Evolutionary conservation across 2,113 vertebrate genomes (phyloP).

Genomic region (Psammodynastes pulverulentus): DNA sequence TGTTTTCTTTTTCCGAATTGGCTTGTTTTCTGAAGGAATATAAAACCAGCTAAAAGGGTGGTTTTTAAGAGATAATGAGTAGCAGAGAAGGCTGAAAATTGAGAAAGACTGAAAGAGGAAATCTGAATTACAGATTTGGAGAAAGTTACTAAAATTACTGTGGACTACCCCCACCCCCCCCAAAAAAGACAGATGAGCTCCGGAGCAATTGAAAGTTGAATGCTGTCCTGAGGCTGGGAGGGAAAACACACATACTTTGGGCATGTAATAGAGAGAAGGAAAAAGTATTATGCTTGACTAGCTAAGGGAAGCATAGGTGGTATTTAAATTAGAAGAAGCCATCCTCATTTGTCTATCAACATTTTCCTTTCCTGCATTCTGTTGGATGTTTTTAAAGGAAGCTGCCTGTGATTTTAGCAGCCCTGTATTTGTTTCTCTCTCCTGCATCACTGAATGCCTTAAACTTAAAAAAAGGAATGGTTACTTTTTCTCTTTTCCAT

Average conservation of each 20-base stretch:
- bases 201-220: not conserved
- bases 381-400: not conserved
- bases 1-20: slow-evolving; percentile 1
- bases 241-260: not conserved
- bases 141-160: not conserved
- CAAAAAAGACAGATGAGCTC: not conserved
- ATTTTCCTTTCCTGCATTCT: not conserved
- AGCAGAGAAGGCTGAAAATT: not conserved
- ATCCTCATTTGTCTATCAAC: not conserved
- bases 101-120: not conserved
- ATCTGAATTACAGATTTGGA: not conserved
- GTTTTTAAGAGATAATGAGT: not conserved
- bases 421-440: not conserved
- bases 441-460: not conserved
- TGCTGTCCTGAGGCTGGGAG: not conserved
- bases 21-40: not conserved
- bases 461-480: not conserved
- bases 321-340: not conserved
- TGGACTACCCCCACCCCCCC: no score
- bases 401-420: not conserved
- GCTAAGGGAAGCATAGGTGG: not conserved
- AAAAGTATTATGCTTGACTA: not conserved
- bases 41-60: not conserved
- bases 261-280: not conserved
- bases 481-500: not conserved